Percentiles rank a stretch among this genome's conserved stretches.
phyloP scores from a whole-genome alignment of 2,888 invertebrate species.

The Drosophila colorata region DNA sequence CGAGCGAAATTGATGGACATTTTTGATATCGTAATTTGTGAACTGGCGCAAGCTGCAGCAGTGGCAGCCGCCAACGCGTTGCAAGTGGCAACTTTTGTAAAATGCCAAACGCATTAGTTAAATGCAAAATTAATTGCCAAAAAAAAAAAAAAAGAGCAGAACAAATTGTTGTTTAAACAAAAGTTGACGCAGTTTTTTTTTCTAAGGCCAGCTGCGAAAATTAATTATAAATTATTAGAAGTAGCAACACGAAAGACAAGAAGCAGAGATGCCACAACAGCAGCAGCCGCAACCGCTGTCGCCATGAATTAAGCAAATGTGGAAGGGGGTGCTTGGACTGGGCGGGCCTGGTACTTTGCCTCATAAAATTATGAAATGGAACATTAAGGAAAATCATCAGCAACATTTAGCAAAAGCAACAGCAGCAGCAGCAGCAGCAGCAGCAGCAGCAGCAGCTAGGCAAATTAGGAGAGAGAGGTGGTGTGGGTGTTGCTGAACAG shows the following conservation, averaged over 20 bases:
- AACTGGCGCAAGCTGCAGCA: constrained; percentile 19
- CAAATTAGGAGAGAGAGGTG: background rate
- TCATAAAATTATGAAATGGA: constrained; percentile 66
- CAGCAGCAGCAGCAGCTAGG: constrained; percentile 4
- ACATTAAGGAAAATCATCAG: constrained; percentile 73
- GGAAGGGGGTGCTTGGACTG: background rate
- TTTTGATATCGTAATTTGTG: constrained; percentile 70
- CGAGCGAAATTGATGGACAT: constrained; percentile 53
- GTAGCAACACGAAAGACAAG: constrained; percentile 12
- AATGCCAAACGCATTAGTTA: constrained; percentile 69
- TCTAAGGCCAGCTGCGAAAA: constrained; percentile 66
- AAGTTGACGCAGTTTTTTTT: constrained; percentile 35
- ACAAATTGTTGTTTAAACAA: constrained; percentile 36
- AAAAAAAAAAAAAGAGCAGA: constrained; percentile 7
- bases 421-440: constrained; percentile 60
- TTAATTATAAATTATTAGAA: constrained; percentile 76
- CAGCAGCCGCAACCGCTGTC: constrained; percentile 47
- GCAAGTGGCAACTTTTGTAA: constrained; percentile 43
- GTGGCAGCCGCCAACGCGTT: constrained; percentile 6
- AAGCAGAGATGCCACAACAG: constrained; percentile 12
- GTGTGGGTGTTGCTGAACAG: constrained; percentile 8
- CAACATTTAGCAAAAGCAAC: constrained; percentile 56
- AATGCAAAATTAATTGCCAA: constrained; percentile 72
- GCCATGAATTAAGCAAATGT: constrained; percentile 71
- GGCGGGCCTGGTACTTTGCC: constrained; percentile 34